These are phyloP conservation scores for Philotrypesis tridentata DNA, from an alignment of 1,140 invertebrate species.

Conservation along the genomic window DNA sequence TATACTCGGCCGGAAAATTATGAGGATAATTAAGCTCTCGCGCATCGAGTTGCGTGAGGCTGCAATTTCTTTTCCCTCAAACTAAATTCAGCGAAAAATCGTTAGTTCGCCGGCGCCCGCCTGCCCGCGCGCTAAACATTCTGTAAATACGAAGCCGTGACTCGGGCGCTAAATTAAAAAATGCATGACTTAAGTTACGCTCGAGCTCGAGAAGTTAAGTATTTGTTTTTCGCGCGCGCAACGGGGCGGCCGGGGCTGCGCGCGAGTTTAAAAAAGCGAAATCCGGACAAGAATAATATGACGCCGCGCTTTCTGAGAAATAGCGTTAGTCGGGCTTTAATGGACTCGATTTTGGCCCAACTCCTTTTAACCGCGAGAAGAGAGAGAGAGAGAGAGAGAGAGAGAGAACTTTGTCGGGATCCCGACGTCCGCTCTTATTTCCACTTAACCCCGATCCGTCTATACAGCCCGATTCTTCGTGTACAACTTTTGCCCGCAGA, in stretches of 20 bases:
- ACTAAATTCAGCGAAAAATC: not conserved
- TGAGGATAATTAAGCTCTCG: not conserved
- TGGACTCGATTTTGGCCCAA: not conserved
- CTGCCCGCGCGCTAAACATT: not conserved
- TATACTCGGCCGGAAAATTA: not conserved
- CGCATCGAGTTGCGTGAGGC: no score
- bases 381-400: no score
- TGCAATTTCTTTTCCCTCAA: not conserved
- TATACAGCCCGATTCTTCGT: not conserved
- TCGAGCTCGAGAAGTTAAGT: no score
- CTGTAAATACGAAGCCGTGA: no score
- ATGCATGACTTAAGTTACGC: no score
- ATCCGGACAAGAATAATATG: not conserved
- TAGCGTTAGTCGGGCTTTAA: not conserved
- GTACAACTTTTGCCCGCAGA: not conserved
- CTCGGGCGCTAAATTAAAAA: not conserved
- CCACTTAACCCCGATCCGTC: not conserved
- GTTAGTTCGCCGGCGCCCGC: no score
- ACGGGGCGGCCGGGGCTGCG: no score
- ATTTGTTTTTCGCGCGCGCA: not conserved
- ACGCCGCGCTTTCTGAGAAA: not conserved
- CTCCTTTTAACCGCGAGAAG: not conserved
- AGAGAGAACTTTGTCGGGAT: not conserved
- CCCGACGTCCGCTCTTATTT: not conserved
- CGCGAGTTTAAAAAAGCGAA: not conserved